A percentile compares a stretch with the other conserved stretches of the same genome.
Conservation (phyloP, 2,797 vertebrate species). For the Myripristis jacobus region DNA sequence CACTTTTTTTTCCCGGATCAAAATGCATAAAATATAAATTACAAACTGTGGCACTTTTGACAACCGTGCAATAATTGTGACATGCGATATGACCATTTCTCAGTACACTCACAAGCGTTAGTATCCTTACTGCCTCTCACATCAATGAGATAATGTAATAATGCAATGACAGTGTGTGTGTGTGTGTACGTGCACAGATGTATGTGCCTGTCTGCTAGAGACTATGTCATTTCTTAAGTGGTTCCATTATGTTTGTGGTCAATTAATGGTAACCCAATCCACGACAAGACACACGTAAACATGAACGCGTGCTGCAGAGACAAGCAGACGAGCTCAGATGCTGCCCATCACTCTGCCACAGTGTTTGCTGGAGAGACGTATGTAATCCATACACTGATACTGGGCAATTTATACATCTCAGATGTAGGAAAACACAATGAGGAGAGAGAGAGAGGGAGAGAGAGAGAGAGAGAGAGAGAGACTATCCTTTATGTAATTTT, state of each 20-base stretch:
- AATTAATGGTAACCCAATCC: conserved; percentile 73
- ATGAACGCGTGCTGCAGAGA: conserved; percentile 20
- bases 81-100: conserved; percentile 65
- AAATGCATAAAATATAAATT: conserved; percentile 47
- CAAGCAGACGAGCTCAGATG: conserved; percentile 46
- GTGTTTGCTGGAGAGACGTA: no score
- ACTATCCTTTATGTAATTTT: conserved; percentile 17
- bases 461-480: not conserved
- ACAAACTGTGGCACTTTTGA: conserved; percentile 41
- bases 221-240: conserved; percentile 75
- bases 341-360: not conserved
- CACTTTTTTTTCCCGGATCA: no score
- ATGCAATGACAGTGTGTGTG: conserved; percentile 38
- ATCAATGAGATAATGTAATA: conserved; percentile 64
- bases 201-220: conserved; percentile 29
- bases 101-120: conserved; percentile 49
- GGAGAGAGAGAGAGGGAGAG: conserved; percentile 1
- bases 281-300: conserved; percentile 44
- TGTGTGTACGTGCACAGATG: no score
- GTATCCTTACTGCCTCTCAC: conserved; percentile 60
- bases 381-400: not conserved
- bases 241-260: conserved; percentile 83
- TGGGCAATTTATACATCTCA: conserved; percentile 4
- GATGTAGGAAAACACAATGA: not conserved
- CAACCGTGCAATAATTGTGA: conserved; percentile 54